Percentiles rank a stretch among this genome's conserved stretches.
Conservation (phyloP, 2,797 vertebrate species). For the Enteromius anoplus region DNA sequence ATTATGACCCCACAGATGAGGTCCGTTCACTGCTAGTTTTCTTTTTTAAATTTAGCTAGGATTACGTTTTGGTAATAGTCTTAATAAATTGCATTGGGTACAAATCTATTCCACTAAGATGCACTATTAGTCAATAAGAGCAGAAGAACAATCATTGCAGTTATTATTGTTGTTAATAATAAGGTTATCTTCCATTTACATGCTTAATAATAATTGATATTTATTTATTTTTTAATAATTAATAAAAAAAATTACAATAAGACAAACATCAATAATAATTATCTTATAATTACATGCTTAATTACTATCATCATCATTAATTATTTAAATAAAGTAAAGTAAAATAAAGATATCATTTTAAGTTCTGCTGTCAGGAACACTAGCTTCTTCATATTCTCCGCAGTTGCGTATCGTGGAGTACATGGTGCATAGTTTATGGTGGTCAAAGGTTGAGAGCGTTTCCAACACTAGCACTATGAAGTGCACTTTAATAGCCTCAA, state of each 20-base stretch:
- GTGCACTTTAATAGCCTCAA: slow-evolving; percentile 11
- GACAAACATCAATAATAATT: background rate
- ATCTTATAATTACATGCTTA: background rate
- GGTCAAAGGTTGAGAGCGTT: slow-evolving; percentile 17
- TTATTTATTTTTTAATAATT: no score
- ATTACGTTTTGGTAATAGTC: background rate
- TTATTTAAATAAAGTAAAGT: background rate
- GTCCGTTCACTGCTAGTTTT: slow-evolving; percentile 58
- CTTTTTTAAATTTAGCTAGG: background rate
- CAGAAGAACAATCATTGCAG: background rate
- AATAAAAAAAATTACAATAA: no score
- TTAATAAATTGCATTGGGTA: background rate
- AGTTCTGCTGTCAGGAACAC: background rate
- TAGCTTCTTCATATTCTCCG: background rate
- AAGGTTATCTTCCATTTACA: background rate
- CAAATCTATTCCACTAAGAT: background rate
- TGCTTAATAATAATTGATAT: background rate
- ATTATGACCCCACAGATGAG: slow-evolving; percentile 91
- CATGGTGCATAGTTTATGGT: slow-evolving; percentile 10
- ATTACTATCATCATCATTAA: background rate
- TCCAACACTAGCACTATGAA: background rate
- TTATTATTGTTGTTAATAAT: background rate
- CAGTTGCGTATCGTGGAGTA: background rate
- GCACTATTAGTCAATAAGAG: background rate
- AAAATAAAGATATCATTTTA: no score